phyloP scores from a whole-genome alignment of 2,797 vertebrate genomes.

The Ceryle rudis region DNA sequence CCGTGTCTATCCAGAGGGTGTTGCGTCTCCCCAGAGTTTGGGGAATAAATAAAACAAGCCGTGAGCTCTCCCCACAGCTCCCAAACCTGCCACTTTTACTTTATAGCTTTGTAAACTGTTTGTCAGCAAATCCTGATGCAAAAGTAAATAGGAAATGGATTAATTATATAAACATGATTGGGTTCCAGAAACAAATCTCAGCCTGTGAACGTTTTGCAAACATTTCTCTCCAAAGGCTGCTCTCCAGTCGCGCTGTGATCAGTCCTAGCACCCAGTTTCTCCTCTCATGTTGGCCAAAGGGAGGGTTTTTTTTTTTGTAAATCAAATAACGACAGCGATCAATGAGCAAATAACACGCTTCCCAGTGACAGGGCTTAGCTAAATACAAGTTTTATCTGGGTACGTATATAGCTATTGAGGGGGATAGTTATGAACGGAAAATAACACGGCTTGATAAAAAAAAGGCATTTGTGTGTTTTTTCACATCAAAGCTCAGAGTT shows the following conservation, averaged over 20 bases:
- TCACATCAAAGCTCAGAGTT: background rate
- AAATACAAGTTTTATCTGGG: slow-evolving; percentile 44
- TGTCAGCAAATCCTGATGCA: slow-evolving; percentile 8
- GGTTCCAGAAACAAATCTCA: background rate
- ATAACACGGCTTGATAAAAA: background rate
- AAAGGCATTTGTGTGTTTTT: background rate
- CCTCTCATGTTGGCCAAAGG: background rate
- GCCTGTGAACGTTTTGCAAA: background rate
- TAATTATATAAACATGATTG: slow-evolving; percentile 21
- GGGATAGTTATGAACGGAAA: slow-evolving; percentile 40
- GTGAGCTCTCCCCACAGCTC: background rate
- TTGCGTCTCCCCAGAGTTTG: background rate
- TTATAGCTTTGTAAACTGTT: background rate
- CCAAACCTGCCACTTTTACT: background rate
- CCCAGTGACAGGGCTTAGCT: slow-evolving; percentile 1
- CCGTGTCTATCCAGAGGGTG: rapidly evolving
- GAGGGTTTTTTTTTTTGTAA: background rate
- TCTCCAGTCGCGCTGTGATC: background rate
- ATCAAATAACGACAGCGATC: background rate
- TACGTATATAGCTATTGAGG: slow-evolving; percentile 47
- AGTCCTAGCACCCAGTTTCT: background rate
- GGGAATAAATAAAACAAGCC: background rate
- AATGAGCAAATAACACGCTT: slow-evolving; percentile 35
- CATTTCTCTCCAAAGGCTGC: background rate
- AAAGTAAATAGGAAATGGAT: slow-evolving; percentile 3